These are phyloP conservation scores for Nyctalus aviator DNA, from an alignment of 2,797 vertebrate species.

Conservation along the genomic window DNA sequence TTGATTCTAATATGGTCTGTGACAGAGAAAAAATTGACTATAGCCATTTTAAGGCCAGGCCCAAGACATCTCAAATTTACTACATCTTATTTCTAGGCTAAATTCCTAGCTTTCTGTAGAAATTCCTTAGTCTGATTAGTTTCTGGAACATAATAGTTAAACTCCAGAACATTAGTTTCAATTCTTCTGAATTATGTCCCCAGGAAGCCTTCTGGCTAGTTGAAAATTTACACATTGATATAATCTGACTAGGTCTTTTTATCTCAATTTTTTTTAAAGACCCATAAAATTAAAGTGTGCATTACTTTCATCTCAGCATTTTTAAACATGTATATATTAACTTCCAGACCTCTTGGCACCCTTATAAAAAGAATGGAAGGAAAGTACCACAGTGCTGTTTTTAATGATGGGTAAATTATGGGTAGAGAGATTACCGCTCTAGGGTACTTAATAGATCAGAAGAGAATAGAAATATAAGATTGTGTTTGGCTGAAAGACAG, in stretches of 20 bases:
- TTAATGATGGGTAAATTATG: slow-evolving; percentile 69
- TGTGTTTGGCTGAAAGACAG: slow-evolving; percentile 66
- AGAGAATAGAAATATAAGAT: slow-evolving; percentile 60
- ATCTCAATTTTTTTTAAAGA: slow-evolving; percentile 72
- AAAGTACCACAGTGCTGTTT: slow-evolving; percentile 62
- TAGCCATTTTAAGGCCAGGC: slow-evolving; percentile 27
- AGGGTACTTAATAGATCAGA: slow-evolving; percentile 69
- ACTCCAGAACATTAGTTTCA: slow-evolving; percentile 66
- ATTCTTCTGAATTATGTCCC: slow-evolving; percentile 64
- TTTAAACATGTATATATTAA: slow-evolving; percentile 69
- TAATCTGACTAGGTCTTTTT: slow-evolving; percentile 73
- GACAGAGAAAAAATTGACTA: slow-evolving; percentile 24
- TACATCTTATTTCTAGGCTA: slow-evolving; percentile 31
- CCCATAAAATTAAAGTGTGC: slow-evolving; percentile 74
- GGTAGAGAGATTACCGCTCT: slow-evolving; percentile 56
- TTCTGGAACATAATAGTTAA: slow-evolving; percentile 61
- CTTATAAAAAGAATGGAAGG: slow-evolving; percentile 74
- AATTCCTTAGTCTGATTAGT: slow-evolving; percentile 64
- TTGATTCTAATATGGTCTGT: slow-evolving; percentile 30
- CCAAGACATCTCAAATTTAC: slow-evolving; percentile 36
- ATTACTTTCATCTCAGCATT: slow-evolving; percentile 77
- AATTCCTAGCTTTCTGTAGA: slow-evolving; percentile 48
- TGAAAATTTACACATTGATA: slow-evolving; percentile 73
- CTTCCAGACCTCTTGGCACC: slow-evolving; percentile 72
- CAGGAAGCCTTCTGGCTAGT: slow-evolving; percentile 74